phyloP scores from a whole-genome alignment of 2,797 vertebrate genomes.

The Scolopax bukidnonensis region DNA sequence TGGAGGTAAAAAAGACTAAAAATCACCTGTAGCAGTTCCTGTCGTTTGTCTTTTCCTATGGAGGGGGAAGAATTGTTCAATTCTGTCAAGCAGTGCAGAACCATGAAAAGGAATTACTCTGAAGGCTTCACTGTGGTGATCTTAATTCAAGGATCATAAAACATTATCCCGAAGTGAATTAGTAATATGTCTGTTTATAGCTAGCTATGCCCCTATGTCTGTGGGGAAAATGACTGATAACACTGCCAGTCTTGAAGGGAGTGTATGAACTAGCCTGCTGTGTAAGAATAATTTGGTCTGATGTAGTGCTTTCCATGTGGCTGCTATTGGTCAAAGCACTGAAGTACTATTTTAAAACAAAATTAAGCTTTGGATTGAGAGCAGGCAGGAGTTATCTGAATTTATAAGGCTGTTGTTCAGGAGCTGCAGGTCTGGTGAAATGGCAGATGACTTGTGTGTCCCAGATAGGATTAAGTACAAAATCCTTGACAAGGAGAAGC shows the following conservation, averaged over 20 bases:
- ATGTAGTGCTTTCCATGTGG: not conserved
- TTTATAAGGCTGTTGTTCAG: not conserved
- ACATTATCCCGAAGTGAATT: not conserved
- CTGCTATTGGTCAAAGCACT: not conserved
- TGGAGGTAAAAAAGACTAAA: not conserved
- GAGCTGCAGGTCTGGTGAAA: not conserved
- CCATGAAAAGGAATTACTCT: not conserved
- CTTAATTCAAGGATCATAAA: not conserved
- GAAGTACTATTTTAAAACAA: fast-evolving
- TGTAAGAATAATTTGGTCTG: not conserved
- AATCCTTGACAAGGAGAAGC: not conserved
- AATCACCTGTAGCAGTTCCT: not conserved
- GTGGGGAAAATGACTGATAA: not conserved
- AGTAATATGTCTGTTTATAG: not conserved
- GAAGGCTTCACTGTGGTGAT: not conserved
- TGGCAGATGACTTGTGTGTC: not conserved
- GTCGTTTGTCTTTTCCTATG: not conserved
- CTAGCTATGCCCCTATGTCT: not conserved
- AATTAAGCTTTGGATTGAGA: not conserved
- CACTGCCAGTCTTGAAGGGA: not conserved
- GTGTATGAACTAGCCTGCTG: not conserved
- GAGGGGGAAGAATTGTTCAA: not conserved
- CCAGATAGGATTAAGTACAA: not conserved
- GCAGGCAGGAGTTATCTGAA: not conserved
- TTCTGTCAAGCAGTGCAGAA: not conserved